Percentiles rank a stretch among this genome's conserved stretches.
Evolutionary conservation across 2,797 vertebrate species (phyloP).

Genomic region (Intellagama lesueurii): DNA sequence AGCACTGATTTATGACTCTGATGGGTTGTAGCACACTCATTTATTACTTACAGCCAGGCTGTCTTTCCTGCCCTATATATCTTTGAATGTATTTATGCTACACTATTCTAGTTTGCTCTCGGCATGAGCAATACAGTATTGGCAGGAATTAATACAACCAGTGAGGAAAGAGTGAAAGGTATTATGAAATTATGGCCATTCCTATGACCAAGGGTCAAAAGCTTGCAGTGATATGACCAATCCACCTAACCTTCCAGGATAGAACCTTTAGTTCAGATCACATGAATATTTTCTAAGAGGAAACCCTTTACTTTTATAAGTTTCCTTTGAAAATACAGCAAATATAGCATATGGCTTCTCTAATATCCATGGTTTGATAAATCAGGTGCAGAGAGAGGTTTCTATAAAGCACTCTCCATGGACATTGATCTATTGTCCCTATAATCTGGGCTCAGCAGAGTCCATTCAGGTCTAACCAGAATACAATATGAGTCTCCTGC

Average conservation of each 20-base stretch:
- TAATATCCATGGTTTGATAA: neutral
- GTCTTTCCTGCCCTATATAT: neutral
- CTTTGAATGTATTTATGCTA: slow-evolving; percentile 9
- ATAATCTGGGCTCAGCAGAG: neutral
- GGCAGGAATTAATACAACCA: slow-evolving; percentile 3
- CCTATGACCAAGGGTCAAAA: slow-evolving; percentile 9
- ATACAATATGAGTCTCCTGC: neutral
- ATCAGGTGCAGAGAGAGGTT: neutral
- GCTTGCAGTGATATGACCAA: neutral
- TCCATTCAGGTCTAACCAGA: neutral
- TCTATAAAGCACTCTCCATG: neutral
- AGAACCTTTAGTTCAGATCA: neutral
- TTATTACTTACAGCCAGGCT: slow-evolving; percentile 16
- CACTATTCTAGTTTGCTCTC: slow-evolving; percentile 5
- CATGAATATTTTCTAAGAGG: neutral
- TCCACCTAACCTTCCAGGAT: neutral
- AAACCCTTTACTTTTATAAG: neutral
- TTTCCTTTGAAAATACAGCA: neutral
- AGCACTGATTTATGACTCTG: slow-evolving; percentile 17
- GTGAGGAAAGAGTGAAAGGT: neutral
- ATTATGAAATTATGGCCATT: slow-evolving; percentile 7
- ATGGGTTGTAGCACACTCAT: slow-evolving; percentile 12
- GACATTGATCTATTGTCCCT: neutral
- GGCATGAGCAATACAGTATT: neutral
- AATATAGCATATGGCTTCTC: neutral